Conservation (phyloP, 2,888 invertebrate species). For the Busseola fusca region DNA sequence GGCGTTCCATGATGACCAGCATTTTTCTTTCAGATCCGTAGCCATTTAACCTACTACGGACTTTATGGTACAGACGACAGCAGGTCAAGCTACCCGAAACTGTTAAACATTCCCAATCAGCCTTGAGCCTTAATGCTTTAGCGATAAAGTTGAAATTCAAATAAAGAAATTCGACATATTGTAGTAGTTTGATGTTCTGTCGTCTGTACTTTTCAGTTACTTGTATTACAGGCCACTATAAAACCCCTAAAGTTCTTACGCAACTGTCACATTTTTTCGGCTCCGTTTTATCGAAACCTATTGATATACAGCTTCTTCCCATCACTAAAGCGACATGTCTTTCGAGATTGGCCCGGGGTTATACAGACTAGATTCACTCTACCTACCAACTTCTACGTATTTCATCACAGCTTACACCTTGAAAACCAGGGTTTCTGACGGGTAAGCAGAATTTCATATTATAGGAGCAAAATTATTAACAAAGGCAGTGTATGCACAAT, state of each 20-base stretch:
- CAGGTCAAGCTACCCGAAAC: too few relatives aligned
- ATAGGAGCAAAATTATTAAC: constrained; percentile 5
- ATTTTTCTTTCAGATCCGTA: not conserved
- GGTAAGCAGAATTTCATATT: constrained; percentile 14
- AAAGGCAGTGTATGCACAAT: constrained; percentile 1
- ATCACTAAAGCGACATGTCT: constrained; percentile 59
- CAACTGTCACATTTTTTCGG: not conserved
- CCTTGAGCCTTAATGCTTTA: too few relatives aligned
- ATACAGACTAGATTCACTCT: constrained; percentile 53
- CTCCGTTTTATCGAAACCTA: constrained; percentile 32
- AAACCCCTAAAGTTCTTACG: not conserved
- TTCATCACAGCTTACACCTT: not conserved
- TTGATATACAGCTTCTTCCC: constrained; percentile 40
- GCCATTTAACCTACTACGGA: not conserved
- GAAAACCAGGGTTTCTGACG: constrained; percentile 1
- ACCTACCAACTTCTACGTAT: constrained; percentile 2
- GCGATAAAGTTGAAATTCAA: too few relatives aligned
- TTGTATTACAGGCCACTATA: too few relatives aligned
- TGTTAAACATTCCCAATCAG: too few relatives aligned
- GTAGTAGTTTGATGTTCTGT: too few relatives aligned
- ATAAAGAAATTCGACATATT: too few relatives aligned
- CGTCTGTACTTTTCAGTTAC: too few relatives aligned
- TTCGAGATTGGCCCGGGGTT: constrained; percentile 67
- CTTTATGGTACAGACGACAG: too few relatives aligned
- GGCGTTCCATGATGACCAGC: not conserved